These are phyloP conservation scores for Oreochromis niloticus DNA, from an alignment of 2,113 vertebrate species.

Conservation along the genomic window DNA sequence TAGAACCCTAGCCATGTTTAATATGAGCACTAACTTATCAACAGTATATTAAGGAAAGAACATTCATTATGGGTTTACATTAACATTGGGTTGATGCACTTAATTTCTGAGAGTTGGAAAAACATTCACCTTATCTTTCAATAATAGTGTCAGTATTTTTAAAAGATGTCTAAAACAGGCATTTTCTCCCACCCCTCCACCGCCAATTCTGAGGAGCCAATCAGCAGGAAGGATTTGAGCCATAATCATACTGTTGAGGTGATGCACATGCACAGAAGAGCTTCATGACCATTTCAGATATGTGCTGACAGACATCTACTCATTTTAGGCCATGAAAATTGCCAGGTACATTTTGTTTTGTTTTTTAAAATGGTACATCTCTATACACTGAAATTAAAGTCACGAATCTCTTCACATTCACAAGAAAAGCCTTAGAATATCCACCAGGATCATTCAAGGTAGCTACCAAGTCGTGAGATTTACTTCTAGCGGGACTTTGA, in stretches of 20 bases:
- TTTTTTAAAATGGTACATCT: not conserved
- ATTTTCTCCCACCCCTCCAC: not conserved
- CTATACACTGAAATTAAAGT: not conserved
- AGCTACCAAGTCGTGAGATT: not conserved
- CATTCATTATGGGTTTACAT: not conserved
- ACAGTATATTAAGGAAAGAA: not conserved
- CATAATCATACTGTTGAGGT: not conserved
- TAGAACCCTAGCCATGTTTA: not conserved
- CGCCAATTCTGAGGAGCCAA: not conserved
- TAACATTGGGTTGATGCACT: not conserved
- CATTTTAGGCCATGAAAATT: not conserved
- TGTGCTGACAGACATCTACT: not conserved
- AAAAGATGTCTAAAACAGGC: not conserved
- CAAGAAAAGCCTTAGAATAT: not conserved
- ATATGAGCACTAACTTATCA: not conserved
- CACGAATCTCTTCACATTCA: not conserved
- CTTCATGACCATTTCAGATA: not conserved
- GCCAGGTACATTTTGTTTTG: accelerated
- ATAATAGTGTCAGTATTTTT: not conserved
- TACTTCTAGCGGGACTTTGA: not conserved
- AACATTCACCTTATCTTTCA: not conserved
- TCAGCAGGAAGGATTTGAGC: not conserved
- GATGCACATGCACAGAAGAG: not conserved
- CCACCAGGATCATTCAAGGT: not conserved
- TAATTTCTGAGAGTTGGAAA: not conserved